These are phyloP conservation scores for Nycticebus coucang DNA, from an alignment of 2,113 vertebrate genomes.

Conservation along the genomic window DNA sequence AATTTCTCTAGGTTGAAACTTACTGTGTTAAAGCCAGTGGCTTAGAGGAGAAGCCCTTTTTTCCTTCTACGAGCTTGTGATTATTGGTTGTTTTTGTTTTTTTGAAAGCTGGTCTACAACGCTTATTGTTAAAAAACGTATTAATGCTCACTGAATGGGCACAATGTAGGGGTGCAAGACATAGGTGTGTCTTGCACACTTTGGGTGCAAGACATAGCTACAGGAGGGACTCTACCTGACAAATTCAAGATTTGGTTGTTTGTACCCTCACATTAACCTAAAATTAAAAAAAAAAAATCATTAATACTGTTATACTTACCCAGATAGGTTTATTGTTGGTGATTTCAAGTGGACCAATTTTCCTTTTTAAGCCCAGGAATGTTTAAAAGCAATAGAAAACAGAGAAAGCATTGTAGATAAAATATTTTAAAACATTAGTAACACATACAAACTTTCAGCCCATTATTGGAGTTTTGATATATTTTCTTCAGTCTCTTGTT, in stretches of 20 bases:
- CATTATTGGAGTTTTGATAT: not conserved
- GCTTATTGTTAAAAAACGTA: not conserved
- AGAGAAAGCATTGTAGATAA: not conserved
- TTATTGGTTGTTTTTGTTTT: not conserved
- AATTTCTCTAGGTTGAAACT: not conserved
- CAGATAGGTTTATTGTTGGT: not conserved
- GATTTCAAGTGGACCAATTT: not conserved
- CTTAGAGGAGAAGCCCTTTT: not conserved
- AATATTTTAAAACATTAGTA: not conserved
- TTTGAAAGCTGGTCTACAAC: not conserved
- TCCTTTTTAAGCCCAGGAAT: conserved; percentile 5
- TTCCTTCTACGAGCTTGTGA: not conserved
- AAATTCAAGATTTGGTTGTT: too few species aligned
- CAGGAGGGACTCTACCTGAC: too few species aligned
- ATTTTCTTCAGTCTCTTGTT: not conserved
- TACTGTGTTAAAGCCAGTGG: not conserved
- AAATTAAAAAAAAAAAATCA: not conserved
- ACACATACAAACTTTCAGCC: not conserved
- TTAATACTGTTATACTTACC: not conserved
- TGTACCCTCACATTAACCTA: too few species aligned
- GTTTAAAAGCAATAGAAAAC: not conserved
- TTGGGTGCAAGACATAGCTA: too few species aligned
- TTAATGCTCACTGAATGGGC: too few species aligned
- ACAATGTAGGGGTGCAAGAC: too few species aligned
- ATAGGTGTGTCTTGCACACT: too few species aligned